phyloP scores from a whole-genome alignment of 2,888 invertebrate genomes.

The Lithophane leautieri region DNA sequence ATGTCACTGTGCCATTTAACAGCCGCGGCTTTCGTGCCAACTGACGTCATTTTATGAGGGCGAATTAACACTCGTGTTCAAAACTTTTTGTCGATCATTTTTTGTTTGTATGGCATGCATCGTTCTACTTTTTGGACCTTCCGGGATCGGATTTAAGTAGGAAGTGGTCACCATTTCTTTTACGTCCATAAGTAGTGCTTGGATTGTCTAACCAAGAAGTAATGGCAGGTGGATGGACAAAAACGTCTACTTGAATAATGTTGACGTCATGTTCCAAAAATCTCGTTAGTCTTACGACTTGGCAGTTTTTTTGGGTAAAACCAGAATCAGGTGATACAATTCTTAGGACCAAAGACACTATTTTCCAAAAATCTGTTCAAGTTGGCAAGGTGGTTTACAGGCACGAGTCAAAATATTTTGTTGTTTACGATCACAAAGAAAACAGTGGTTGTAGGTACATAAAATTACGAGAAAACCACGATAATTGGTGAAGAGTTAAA shows the following conservation, averaged over 20 bases:
- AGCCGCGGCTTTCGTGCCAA: slow-evolving; percentile 78
- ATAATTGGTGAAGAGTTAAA: slow-evolving; percentile 22
- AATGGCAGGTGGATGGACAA: slow-evolving; percentile 5
- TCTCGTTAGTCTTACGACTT: slow-evolving; percentile 35
- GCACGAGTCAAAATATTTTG: background rate
- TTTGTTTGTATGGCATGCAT: slow-evolving; percentile 21
- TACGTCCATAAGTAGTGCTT: slow-evolving; percentile 17
- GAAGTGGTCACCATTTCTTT: slow-evolving; percentile 26
- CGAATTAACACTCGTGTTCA: slow-evolving; percentile 60
- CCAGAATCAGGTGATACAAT: slow-evolving; percentile 25
- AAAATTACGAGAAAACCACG: background rate
- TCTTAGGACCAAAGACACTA: background rate
- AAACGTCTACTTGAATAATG: background rate
- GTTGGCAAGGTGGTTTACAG: too few species aligned
- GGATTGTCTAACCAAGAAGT: slow-evolving; percentile 11
- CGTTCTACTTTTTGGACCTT: slow-evolving; percentile 32
- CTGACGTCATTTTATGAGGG: slow-evolving; percentile 80
- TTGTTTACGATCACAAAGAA: background rate
- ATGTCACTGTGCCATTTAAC: slow-evolving; percentile 74
- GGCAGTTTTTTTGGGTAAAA: slow-evolving; percentile 15
- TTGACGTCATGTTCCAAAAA: slow-evolving; percentile 51
- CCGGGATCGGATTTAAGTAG: slow-evolving; percentile 21
- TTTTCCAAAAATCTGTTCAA: slow-evolving; percentile 7
- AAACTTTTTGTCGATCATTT: slow-evolving; percentile 45
- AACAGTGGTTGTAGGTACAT: background rate